These are phyloP conservation scores for Gila robusta DNA, from an alignment of 2,797 vertebrate genomes.

Conservation along the genomic window DNA sequence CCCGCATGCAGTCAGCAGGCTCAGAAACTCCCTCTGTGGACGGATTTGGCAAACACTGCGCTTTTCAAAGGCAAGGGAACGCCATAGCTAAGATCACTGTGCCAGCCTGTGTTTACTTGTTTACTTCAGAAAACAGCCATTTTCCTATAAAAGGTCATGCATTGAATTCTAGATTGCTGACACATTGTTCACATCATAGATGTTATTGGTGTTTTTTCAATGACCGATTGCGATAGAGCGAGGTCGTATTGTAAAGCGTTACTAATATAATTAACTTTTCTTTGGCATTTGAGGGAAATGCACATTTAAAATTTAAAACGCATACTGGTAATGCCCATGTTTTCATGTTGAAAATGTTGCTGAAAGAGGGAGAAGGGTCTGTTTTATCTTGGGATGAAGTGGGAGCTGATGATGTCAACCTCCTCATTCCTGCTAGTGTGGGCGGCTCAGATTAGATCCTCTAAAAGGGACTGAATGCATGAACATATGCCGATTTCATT, in stretches of 20 bases:
- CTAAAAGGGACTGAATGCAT: conserved; percentile 1
- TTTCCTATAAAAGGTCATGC: not conserved
- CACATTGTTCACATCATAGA: not conserved
- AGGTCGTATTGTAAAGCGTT: not conserved
- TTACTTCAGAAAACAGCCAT: not conserved
- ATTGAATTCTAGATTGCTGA: not conserved
- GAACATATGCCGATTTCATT: not conserved
- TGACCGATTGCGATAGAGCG: not conserved
- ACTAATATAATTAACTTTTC: not conserved
- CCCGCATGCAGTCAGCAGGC: conserved; percentile 51
- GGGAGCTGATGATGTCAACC: conserved; percentile 31
- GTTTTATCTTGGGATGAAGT: conserved; percentile 43
- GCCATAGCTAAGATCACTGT: not conserved
- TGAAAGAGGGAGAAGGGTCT: not conserved
- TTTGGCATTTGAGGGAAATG: not conserved
- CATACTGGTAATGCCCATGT: not conserved
- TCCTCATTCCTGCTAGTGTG: conserved; percentile 42
- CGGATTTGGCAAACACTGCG: not conserved
- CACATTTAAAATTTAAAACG: not conserved
- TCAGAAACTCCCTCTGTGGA: conserved; percentile 38
- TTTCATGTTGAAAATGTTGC: conserved; percentile 38
- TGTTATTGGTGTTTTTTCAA: not conserved
- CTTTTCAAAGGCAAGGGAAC: conserved; percentile 1
- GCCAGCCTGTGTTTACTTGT: not conserved
- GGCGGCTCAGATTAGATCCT: conserved; percentile 28